Evolutionary conservation across 2,888 invertebrate genomes (phyloP), one percentile per base, ranked within the genome.

Genomic region (Mesochorus sp.): DNA sequence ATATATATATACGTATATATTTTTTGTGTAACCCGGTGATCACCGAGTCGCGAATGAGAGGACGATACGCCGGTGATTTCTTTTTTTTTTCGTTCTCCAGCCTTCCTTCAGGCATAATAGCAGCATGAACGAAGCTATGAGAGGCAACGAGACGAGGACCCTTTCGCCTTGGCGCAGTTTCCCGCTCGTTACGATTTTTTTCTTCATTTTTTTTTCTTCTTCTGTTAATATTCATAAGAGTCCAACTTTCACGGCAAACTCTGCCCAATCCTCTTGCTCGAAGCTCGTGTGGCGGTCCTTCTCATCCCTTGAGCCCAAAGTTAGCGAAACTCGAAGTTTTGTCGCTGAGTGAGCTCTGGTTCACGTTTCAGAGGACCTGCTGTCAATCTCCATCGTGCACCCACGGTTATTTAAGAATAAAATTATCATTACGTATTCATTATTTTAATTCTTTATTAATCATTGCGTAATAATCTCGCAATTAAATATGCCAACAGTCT

Each of bases 211-310:
- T 6, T 37, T 51, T 70, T 44, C 6, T 44, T 1, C 8, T 44
- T 44, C 47, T 76, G 79, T 79, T 78, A 78, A 80, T 81, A 81
- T 83, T 81, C 80, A 80, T 80, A 80, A 80, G 68, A 75, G 74
- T 66, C 14, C 37, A 73, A 66, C 57, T 71, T 62, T 67, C 21
- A 19, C 61, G 37, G 28, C 37, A 24, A 68, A 59, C 31, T 70
- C 21, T 39, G 55, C 6, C 26, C 64, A n/a, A 17, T n/a, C 19
- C 44, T 66, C 14, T 26, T 6, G n/a, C n/a, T 55, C 4, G 34
- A 17, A 28, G 12, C 21, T 6, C 21, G 12, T 21, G n/a, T n/a
- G n/a, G n/a, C 51, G 10, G n/a, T 53, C 3, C 1, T 4, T 24
- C 3, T 26, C 53, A 42, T 59, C 28, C 31, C 24, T 62, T 42